Percentiles rank a stretch among this genome's conserved stretches.
These are phyloP conservation scores for Leptodactylus fuscus DNA, from an alignment of 2,113 vertebrate species.

Conservation along the genomic window DNA sequence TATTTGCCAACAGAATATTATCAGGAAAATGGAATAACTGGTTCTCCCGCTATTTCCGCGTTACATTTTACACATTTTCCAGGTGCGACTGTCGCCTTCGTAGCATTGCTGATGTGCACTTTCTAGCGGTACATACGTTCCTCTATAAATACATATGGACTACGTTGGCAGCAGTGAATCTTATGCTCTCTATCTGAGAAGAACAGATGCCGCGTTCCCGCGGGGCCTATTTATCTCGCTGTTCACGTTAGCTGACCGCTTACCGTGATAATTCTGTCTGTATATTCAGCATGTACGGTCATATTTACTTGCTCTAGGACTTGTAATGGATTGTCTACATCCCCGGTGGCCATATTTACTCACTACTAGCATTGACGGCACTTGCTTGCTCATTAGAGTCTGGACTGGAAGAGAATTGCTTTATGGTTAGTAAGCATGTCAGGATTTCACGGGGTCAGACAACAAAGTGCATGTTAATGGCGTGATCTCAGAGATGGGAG, in stretches of 20 bases:
- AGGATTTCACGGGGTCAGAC: too few species aligned
- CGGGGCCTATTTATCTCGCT: neutral
- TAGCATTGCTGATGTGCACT: neutral
- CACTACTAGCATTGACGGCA: neutral
- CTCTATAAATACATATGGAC: neutral
- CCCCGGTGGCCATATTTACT: neutral
- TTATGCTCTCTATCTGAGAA: conserved; percentile 12
- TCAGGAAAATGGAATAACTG: too few species aligned
- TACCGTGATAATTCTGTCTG: neutral
- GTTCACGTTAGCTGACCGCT: neutral
- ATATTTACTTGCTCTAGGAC: neutral
- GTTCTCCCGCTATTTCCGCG: too few species aligned
- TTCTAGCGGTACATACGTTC: neutral
- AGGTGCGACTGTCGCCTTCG: too few species aligned
- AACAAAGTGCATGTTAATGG: too few species aligned
- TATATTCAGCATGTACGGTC: neutral
- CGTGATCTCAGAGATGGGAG: too few species aligned
- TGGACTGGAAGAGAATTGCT: neutral
- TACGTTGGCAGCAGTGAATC: neutral
- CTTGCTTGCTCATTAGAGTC: neutral
- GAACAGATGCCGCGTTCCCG: neutral
- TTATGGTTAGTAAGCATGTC: too few species aligned
- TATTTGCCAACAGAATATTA: too few species aligned
- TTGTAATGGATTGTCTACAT: neutral
- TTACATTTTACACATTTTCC: too few species aligned